Conservation (phyloP, 2,113 vertebrate genomes). For the Spilogale gracilis region DNA sequence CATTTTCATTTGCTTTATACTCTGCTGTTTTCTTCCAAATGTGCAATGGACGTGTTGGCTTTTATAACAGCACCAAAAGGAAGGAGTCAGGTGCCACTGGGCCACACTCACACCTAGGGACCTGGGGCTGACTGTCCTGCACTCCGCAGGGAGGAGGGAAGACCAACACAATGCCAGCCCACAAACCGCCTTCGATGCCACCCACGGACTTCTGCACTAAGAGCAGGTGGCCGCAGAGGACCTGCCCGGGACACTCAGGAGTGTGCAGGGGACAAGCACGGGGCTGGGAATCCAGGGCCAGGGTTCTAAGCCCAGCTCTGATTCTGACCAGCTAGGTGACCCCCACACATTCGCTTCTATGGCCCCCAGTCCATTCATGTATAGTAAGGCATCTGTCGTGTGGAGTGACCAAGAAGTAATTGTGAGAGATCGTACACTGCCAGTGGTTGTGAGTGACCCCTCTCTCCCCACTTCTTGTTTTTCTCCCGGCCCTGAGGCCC, state of each 20-base stretch:
- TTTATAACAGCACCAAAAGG: not conserved
- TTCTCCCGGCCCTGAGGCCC: not conserved
- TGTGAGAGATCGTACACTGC: not conserved
- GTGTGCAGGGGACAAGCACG: not conserved
- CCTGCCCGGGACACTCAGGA: accelerated
- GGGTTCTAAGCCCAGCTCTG: not conserved
- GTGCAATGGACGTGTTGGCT: not conserved
- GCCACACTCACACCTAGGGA: not conserved
- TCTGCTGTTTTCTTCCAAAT: conserved; percentile 43
- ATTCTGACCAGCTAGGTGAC: not conserved
- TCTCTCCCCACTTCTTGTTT: accelerated
- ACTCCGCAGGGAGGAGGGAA: accelerated
- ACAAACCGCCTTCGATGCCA: not conserved
- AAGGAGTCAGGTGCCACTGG: not conserved
- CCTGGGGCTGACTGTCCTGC: not conserved
- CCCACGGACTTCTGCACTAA: not conserved
- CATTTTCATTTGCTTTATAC: not conserved
- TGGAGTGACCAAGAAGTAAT: not conserved
- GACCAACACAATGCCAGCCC: accelerated
- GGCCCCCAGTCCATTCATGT: not conserved
- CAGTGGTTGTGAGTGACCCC: not conserved
- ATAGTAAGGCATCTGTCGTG: not conserved
- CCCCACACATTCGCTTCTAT: not conserved
- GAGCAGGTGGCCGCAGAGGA: accelerated
- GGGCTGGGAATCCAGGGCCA: not conserved